Conservation (phyloP, 2,888 invertebrate species). For the Cosmopolites sordidus region DNA sequence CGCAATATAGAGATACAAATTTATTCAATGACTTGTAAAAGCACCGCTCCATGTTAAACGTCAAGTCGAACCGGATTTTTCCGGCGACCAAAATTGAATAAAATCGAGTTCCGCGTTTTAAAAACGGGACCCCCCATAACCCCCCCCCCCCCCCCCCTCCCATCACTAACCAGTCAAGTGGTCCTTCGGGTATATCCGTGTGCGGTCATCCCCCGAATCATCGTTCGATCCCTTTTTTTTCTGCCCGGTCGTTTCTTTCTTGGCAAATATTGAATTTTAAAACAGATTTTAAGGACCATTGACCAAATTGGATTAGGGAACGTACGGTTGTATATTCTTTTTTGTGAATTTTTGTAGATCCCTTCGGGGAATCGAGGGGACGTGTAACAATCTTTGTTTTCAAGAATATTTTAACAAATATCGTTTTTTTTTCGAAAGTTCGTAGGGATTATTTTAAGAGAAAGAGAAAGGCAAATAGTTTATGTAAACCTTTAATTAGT, state of each 20-base stretch:
- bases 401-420: no score
- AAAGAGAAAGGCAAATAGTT: no score
- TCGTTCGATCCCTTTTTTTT: not conserved
- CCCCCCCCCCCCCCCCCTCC: not conserved
- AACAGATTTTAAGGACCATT: constrained; percentile 28
- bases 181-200: constrained; percentile 24
- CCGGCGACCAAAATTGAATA: constrained; percentile 25
- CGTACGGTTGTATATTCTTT: no score
- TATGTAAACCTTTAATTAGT: no score
- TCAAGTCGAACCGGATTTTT: constrained; percentile 26
- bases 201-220: constrained; percentile 23
- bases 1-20: constrained; percentile 25
- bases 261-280: constrained; percentile 30
- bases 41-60: constrained; percentile 27
- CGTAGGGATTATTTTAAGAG: no score
- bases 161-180: constrained; percentile 24
- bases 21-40: constrained; percentile 31
- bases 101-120: constrained; percentile 9
- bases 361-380: no score
- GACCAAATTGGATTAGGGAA: constrained; percentile 20
- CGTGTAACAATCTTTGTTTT: no score
- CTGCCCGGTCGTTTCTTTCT: constrained; percentile 1
- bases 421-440: no score
- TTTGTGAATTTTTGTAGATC: no score
- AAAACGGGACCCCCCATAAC: not conserved